These are phyloP conservation scores for Nymphalis urticae DNA, from an alignment of 2,888 invertebrate species.

Conservation along the genomic window DNA sequence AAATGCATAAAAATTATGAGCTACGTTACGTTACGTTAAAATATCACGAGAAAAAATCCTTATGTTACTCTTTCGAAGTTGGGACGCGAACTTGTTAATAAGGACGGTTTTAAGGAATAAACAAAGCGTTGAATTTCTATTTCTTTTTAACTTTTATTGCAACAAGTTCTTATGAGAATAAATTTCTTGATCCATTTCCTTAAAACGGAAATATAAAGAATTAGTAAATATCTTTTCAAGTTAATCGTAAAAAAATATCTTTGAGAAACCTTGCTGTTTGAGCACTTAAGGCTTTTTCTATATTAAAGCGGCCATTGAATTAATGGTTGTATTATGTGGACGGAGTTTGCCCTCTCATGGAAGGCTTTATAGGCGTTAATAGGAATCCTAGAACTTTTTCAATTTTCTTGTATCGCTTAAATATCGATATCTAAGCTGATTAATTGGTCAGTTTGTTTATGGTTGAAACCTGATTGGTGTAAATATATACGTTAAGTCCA, in stretches of 20 bases:
- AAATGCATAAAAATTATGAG: too few relatives aligned
- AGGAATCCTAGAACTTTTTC: constrained; percentile 5
- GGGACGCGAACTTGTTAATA: too few relatives aligned
- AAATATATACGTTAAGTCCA: constrained; percentile 9
- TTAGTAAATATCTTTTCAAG: not conserved
- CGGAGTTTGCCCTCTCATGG: constrained; percentile 29
- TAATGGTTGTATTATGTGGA: constrained; percentile 32
- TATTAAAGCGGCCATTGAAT: not conserved
- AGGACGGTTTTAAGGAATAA: too few relatives aligned
- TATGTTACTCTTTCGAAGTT: too few relatives aligned
- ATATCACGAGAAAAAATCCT: too few relatives aligned
- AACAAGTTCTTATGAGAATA: too few relatives aligned
- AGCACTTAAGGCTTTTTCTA: constrained; percentile 9
- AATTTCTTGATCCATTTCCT: not conserved
- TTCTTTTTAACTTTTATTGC: too few relatives aligned
- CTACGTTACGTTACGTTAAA: too few relatives aligned
- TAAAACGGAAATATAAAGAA: constrained; percentile 1
- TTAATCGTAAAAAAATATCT: constrained; percentile 2
- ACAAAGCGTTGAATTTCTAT: too few relatives aligned
- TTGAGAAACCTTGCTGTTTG: not conserved
- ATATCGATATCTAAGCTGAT: constrained; percentile 19
- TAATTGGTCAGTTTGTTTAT: constrained; percentile 15
- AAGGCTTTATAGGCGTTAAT: constrained; percentile 16
- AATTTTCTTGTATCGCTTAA: not conserved
- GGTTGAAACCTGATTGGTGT: constrained; percentile 11